phyloP scores from a whole-genome alignment of 2,888 invertebrate species.

The Nephrotoma flavescens region DNA sequence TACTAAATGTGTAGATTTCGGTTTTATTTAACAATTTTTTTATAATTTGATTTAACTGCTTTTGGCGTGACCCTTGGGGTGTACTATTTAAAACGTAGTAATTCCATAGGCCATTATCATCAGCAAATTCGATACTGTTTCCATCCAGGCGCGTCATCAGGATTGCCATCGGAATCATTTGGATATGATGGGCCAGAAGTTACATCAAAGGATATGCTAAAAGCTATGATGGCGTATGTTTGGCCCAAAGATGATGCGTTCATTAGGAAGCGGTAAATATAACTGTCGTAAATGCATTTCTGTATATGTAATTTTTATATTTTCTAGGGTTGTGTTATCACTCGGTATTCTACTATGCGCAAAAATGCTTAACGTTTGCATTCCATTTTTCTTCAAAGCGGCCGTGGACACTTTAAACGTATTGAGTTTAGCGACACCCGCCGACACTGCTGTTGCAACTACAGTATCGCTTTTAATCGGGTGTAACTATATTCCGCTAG shows the following conservation, averaged over 20 bases:
- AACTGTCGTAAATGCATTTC: not conserved
- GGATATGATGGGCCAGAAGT: slow-evolving; percentile 44
- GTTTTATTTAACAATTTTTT: not conserved
- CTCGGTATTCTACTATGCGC: slow-evolving; percentile 64
- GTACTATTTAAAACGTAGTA: slow-evolving; percentile 26
- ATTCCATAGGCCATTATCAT: slow-evolving; percentile 28
- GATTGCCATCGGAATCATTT: slow-evolving; percentile 33
- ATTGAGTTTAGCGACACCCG: slow-evolving; percentile 62
- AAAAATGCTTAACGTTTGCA: slow-evolving; percentile 77
- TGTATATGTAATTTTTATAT: slow-evolving; percentile 39
- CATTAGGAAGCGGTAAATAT: slow-evolving; percentile 23
- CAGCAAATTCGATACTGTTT: slow-evolving; percentile 59
- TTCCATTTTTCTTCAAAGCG: slow-evolving; percentile 93
- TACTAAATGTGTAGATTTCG: not conserved
- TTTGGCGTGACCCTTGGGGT: slow-evolving; percentile 16
- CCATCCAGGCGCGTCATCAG: slow-evolving; percentile 68
- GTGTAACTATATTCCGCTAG: slow-evolving; percentile 47
- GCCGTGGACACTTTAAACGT: slow-evolving; percentile 77
- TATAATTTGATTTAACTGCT: not conserved
- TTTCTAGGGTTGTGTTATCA: slow-evolving; percentile 65
- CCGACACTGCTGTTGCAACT: slow-evolving; percentile 62
- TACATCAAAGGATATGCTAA: slow-evolving; percentile 62
- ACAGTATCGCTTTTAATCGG: slow-evolving; percentile 71
- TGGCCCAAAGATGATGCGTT: slow-evolving; percentile 72
- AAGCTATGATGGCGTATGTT: slow-evolving; percentile 78